Base-by-base conservation (phyloP, 2,113 vertebrate species). In the Brachyhypopomus occidentalis region DNA sequence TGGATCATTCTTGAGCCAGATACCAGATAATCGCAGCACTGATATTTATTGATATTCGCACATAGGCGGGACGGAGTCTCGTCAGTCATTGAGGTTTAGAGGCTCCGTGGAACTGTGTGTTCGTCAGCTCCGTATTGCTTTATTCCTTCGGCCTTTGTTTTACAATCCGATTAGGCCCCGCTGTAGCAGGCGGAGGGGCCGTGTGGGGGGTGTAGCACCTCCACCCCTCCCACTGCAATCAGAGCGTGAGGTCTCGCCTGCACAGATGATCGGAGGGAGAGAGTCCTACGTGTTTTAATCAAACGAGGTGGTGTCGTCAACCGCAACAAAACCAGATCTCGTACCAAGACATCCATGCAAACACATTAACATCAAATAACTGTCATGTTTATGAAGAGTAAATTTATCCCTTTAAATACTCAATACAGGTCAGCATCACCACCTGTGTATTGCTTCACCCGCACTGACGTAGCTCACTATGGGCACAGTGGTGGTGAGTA, bases 241-340 rank as follows among this genome's bases (percentile, higher is more conserved):
- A 60, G 72, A 81, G 60, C 20, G 64, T 79, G 75, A 86, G 72
- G 60, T 64, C 87, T 83, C 72, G 74, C 12, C 45, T 64, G 38
- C 72, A 19, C 36, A 78, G 80, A 84, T 77, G 70, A 72, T 75
- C 69, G 71, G 36, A 56, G 41, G 71, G 36, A 45, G 41, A 72
- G 27, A 63, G 55, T 56, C 73, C 72, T 73, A 36, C 74, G 66
- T 66, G 52, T 75, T 45, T 52, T 52, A 52, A 52, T 52, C 45
- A 52, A 52, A 52, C 45, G 14, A 52, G 45, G 12, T 52, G 45
- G 45, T 14, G 45, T 14, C 12, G 45, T 52, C 45, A 12, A 52
- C 45, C 5, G 9, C 41, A 45, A 45, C 41, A 45, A 7, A 45
- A 8, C 41, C 41, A 45, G 8, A 8, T 52, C 45, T 14, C 8